Percentiles rank a stretch among this genome's conserved stretches.
phyloP scores from a whole-genome alignment of 35 echinoderm and acorn worm species.

The Acanthaster planci region DNA sequence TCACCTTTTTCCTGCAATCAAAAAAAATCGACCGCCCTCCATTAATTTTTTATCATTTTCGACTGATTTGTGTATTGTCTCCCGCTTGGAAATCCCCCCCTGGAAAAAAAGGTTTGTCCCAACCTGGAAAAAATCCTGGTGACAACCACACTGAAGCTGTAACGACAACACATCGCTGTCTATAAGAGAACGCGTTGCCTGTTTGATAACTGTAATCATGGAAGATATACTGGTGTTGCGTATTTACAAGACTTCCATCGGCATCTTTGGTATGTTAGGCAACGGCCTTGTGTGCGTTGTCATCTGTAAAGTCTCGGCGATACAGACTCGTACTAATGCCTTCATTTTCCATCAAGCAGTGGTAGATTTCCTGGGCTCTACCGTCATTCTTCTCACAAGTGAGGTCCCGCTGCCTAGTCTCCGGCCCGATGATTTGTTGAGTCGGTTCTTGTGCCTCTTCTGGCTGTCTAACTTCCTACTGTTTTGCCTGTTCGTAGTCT shows the following conservation, averaged over 20 bases:
- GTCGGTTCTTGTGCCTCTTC: conserved; percentile 29
- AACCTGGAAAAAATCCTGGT: no score
- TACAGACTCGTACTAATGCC: conserved; percentile 17
- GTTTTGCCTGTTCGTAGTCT: conserved; percentile 36
- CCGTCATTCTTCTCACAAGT: neutral
- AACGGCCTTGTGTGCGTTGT: conserved; percentile 23
- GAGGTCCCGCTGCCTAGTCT: conserved; percentile 22
- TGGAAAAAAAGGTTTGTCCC: no score
- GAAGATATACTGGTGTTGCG: conserved; percentile 3
- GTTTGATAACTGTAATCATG: neutral
- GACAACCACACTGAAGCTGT: no score
- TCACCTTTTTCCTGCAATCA: no score
- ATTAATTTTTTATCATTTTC: no score
- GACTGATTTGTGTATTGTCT: no score
- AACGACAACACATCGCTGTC: no score
- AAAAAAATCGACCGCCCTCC: no score
- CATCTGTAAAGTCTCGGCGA: neutral
- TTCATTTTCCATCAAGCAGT: conserved; percentile 30
- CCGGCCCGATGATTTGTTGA: neutral
- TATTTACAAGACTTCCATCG: conserved; percentile 13
- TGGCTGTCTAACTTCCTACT: conserved; percentile 46
- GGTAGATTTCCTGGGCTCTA: neutral
- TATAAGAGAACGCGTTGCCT: no score
- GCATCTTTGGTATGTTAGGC: conserved; percentile 23
- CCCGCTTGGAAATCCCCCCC: no score